Conservation (phyloP, 1,140 invertebrate species). For the Drosophila ohnishii region DNA sequence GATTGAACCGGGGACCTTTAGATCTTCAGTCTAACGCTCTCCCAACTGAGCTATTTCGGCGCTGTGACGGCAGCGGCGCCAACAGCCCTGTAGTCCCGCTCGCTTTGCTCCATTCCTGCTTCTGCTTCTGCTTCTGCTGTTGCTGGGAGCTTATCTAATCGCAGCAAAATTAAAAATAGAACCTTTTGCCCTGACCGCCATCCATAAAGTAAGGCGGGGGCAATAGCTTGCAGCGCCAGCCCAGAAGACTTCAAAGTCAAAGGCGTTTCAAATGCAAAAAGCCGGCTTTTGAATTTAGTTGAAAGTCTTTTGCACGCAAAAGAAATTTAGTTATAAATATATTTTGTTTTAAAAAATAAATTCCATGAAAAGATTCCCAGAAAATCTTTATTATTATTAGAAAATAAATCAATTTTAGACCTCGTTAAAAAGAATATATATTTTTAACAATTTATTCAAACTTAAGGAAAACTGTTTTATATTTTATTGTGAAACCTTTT, state of each 20-base stretch:
- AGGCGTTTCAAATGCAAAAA: slow-evolving; percentile 43
- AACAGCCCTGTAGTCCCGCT: slow-evolving; percentile 10
- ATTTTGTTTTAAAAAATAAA: background rate
- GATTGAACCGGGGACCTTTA: slow-evolving; percentile 91
- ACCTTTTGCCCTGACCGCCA: slow-evolving; percentile 36
- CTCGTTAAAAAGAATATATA: no score
- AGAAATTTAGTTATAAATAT: background rate
- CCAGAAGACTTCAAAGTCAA: slow-evolving; percentile 48
- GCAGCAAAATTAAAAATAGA: slow-evolving; percentile 61
- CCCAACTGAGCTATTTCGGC: slow-evolving; percentile 88
- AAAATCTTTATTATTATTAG: background rate
- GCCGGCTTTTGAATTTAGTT: slow-evolving; percentile 26
- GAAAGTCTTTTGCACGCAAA: slow-evolving; percentile 20
- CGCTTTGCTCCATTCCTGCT: background rate
- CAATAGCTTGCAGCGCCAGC: slow-evolving; percentile 36
- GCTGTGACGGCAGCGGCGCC: background rate
- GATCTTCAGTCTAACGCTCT: slow-evolving; percentile 93
- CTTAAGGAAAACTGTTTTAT: background rate
- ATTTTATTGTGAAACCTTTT: background rate
- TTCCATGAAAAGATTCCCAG: rapidly evolving
- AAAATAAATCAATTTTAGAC: background rate
- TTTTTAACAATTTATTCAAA: background rate
- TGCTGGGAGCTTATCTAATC: slow-evolving; percentile 68
- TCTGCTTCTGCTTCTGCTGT: background rate
- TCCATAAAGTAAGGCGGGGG: slow-evolving; percentile 1